phyloP scores from a whole-genome alignment of 2,797 vertebrate species.

The Craterocephalus amniculus region DNA sequence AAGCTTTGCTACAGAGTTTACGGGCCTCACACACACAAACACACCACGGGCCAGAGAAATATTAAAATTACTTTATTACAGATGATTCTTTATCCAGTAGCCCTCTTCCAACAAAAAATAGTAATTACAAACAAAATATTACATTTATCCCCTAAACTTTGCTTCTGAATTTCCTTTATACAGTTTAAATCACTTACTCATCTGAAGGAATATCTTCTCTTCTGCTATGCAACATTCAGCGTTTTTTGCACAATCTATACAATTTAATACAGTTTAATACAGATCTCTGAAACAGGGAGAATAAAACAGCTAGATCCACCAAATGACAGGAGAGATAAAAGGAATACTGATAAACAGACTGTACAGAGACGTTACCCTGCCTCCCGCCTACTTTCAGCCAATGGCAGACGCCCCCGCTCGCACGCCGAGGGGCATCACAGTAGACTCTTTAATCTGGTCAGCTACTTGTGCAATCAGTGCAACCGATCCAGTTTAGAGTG shows the following conservation, averaged over 20 bases:
- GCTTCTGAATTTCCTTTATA: slow-evolving; percentile 79
- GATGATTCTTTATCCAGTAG: slow-evolving; percentile 97
- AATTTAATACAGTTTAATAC: slow-evolving; percentile 99
- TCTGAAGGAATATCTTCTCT: slow-evolving; percentile 79
- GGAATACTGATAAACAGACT: slow-evolving; percentile 95
- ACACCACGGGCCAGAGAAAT: slow-evolving; percentile 70
- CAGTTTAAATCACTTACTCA: slow-evolving; percentile 84
- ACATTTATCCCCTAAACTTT: slow-evolving; percentile 91
- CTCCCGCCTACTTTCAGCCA: slow-evolving; percentile 54
- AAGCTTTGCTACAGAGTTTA: neutral
- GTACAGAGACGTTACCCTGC: slow-evolving; percentile 84
- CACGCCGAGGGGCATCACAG: slow-evolving; percentile 56
- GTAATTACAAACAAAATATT: slow-evolving; percentile 99
- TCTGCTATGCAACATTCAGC: slow-evolving; percentile 89
- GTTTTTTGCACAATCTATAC: slow-evolving; percentile 97
- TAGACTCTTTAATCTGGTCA: slow-evolving; percentile 70
- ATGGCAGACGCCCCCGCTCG: slow-evolving; percentile 47
- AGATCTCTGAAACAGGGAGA: slow-evolving; percentile 90
- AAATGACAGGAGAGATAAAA: slow-evolving; percentile 77
- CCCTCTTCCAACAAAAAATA: slow-evolving; percentile 97
- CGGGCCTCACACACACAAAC: slow-evolving; percentile 17
- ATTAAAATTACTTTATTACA: slow-evolving; percentile 99
- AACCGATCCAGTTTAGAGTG: slow-evolving; percentile 75
- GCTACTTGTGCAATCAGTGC: slow-evolving; percentile 80
- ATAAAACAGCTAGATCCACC: slow-evolving; percentile 78